Base-by-base conservation (phyloP, 2,888 invertebrate species). In the Drosophila longiperda region DNA sequence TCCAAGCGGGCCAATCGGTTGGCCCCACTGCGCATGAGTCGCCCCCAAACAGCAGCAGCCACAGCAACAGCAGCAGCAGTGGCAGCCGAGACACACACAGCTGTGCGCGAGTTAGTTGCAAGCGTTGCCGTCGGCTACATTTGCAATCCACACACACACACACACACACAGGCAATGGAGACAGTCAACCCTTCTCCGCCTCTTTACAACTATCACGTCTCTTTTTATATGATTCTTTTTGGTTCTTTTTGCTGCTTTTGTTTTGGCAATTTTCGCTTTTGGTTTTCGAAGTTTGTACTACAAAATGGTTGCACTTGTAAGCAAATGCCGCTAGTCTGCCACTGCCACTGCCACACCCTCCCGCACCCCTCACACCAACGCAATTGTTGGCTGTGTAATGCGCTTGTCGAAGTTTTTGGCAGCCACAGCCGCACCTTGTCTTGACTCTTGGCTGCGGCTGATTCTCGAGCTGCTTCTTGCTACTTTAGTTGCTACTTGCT, bases 1-100 rank as follows among this genome's bases (percentile, higher is more conserved):
- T 91, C 90, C 89, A 89, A 89, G 86, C 88, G 88, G 88, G 87
- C 92, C 92, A 93, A 93, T 93, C 92, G 91, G 90, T 88, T 84
- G 80, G 73, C 36, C n/a, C 60, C 73, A 87, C 54, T 80, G 89
- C 91, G 93, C 92, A 91, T 93, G 92, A 83, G 66, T 81, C 89
- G 84, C 71, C 61, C 38, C 73, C 67, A 57, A 36, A 45, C 45
- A 6, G 42, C 64, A n/a, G 57, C 11, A n/a, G 38, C 62, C 42
- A 60, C 63, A 58, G 70, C 45, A 38, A 64, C 50, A 29, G 49
- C 36, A 15, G 59, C 17, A 17, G 29, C 50, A 45, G 45, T 23
- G 23, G 45, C 54, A 11, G 23, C 29, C 29, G 32, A 23, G 20
- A 32, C 38, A 45, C 58, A 29, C 33, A 49, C 49, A 48, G 45